Percentiles rank a stretch among this genome's conserved stretches.
Conservation (phyloP, 92 coral and sea anemone species). For the Paramuricea clavata region DNA sequence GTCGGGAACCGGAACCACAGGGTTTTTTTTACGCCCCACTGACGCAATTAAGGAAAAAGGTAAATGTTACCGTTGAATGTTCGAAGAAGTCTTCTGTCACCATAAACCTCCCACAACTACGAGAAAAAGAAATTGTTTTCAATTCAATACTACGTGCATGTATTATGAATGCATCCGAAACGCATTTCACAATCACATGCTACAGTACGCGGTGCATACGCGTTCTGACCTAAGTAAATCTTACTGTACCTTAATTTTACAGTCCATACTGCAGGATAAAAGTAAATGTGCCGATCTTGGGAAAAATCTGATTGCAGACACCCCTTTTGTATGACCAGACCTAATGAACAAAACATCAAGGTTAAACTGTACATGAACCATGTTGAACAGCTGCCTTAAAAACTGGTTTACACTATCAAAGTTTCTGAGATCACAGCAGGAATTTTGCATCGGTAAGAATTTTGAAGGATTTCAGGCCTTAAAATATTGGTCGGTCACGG, state of each 20-base stretch:
- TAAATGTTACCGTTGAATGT: slow-evolving; percentile 79
- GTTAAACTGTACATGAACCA: no score
- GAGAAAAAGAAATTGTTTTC: neutral
- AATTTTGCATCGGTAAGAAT: no score
- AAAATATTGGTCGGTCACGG: no score
- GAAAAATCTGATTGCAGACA: slow-evolving; percentile 90
- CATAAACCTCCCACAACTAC: slow-evolving; percentile 99
- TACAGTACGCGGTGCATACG: no score
- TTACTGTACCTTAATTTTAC: slow-evolving; percentile 84
- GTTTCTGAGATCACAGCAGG: no score
- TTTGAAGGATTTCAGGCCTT: no score
- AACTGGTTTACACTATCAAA: no score
- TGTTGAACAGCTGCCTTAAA: no score
- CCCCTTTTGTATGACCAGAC: slow-evolving; percentile 99
- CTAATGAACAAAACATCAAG: slow-evolving; percentile 51
- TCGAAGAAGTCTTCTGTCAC: slow-evolving; percentile 89
- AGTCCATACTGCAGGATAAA: slow-evolving; percentile 97
- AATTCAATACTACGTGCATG: neutral
- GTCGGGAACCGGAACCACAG: no score
- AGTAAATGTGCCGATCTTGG: slow-evolving; percentile 92
- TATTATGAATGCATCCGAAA: neutral
- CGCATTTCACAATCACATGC: neutral
- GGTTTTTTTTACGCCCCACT: no score
- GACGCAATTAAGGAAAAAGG: neutral
- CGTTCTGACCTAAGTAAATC: neutral